Base-by-base conservation (phyloP, 2,113 vertebrate genomes). In the Pachyramphus minor region DNA sequence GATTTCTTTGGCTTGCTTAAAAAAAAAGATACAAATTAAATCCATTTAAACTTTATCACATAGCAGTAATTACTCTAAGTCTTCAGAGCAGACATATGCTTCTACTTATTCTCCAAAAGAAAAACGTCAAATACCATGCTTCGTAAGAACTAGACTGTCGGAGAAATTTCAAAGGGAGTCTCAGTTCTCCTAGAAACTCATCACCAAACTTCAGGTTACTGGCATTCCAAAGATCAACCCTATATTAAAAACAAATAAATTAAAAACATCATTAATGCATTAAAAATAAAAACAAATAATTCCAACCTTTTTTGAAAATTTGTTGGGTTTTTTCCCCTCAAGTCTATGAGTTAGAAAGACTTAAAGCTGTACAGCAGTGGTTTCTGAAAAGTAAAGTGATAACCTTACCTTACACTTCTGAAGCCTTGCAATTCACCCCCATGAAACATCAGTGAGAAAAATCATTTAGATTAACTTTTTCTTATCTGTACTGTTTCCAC, bases 171-270 rank as follows among this genome's bases (percentile, higher is more conserved):
- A 99, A 96, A 14, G 99, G 99, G 59, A 99, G 98, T 35, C 99
- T 98, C 35, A 99, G 98, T 37, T 99, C 99, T 94, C 99, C 99
- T 45, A 99, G 98, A 94, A 99, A 99, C 97, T 99, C 99, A 0
- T 99, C 99, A 52, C 99, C 99, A 86, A 99, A 99, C 97, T 99
- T 99, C 96, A 99, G 95, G 96, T 99, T 99, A 96, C 99, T 99
- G 97, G 99, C 99, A 45, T 99, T 99, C 99, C 99, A 99, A 95
- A 99, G 98, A 91, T 99, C 99, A 91, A 99, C 98, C 89, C 99
- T 99, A 97, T 76, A 97, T 87, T 64, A 84, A 89, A 92, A 92
- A 16, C 39, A 95, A 92, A 92, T 14, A 39, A 95, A 62, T 12
- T 35, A 14, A 39, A 68, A 62, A 69, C 12, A 42, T 45, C 45